Conservation (phyloP, 53 echinoderm and acorn worm genomes). For the Antedon mediterranea region DNA sequence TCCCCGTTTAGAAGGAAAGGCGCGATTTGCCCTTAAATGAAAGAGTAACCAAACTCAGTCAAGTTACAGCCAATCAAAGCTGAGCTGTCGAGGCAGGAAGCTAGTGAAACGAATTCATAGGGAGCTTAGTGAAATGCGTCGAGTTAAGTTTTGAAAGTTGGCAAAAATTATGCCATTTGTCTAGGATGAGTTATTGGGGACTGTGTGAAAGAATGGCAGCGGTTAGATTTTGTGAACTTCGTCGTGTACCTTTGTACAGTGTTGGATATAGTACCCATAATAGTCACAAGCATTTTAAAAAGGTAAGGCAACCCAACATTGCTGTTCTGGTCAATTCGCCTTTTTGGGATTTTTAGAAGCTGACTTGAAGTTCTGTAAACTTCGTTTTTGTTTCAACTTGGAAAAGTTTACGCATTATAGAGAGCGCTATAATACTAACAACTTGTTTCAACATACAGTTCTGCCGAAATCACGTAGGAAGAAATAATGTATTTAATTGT, state of each 20-base stretch:
- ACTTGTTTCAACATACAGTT: no score
- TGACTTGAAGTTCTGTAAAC: not conserved
- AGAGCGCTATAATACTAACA: not conserved
- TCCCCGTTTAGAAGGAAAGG: not conserved
- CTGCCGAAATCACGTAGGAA: no score
- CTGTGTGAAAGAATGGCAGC: not conserved
- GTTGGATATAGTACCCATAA: not conserved
- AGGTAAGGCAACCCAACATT: not conserved
- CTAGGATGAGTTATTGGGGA: not conserved
- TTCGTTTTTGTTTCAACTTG: not conserved
- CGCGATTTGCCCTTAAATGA: not conserved
- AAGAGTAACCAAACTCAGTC: not conserved
- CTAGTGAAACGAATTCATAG: not conserved
- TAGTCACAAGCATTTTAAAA: not conserved
- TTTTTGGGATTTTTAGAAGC: not conserved
- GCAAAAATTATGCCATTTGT: not conserved
- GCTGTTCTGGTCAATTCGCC: not conserved
- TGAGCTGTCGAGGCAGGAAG: not conserved
- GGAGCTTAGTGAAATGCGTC: not conserved
- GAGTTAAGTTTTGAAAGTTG: not conserved
- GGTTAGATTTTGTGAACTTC: not conserved
- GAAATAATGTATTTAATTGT: no score
- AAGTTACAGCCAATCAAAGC: not conserved
- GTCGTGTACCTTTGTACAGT: not conserved
- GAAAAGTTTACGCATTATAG: not conserved